These are phyloP conservation scores for Pseudochirops corinnae DNA, from an alignment of 2,797 vertebrate genomes.

Conservation along the genomic window DNA sequence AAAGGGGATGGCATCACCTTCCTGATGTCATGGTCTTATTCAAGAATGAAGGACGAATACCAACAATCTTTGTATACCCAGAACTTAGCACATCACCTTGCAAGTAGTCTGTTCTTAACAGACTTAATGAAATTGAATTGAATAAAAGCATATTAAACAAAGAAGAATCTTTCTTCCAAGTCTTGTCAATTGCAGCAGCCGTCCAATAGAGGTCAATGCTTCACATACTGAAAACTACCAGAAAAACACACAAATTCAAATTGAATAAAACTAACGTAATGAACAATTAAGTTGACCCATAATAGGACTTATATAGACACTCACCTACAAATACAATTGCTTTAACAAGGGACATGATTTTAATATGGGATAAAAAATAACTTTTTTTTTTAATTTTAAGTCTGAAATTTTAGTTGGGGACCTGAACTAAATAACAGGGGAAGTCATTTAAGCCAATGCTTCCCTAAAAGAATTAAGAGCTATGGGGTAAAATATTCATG, in stretches of 20 bases:
- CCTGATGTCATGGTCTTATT: too few species aligned
- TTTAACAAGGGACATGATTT: neutral
- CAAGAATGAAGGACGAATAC: too few species aligned
- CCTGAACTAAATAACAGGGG: neutral
- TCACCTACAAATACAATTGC: neutral
- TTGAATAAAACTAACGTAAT: neutral
- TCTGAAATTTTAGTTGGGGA: neutral
- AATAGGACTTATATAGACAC: neutral
- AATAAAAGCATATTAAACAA: neutral
- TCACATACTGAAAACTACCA: neutral
- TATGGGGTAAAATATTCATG: neutral
- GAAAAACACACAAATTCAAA: neutral
- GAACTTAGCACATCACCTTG: neutral
- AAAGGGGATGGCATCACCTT: too few species aligned
- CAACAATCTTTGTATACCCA: neutral
- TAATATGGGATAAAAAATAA: too few species aligned
- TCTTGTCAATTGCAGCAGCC: slow-evolving; percentile 1
- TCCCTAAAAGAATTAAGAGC: neutral
- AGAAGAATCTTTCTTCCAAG: neutral
- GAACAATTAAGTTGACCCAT: neutral
- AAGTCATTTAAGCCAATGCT: neutral
- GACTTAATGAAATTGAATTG: neutral
- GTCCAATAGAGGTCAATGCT: slow-evolving; percentile 42
- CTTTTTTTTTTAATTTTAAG: neutral
- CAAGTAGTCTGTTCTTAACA: neutral